phyloP scores from a whole-genome alignment of 2,797 vertebrate genomes.

The Monodelphis domestica region DNA sequence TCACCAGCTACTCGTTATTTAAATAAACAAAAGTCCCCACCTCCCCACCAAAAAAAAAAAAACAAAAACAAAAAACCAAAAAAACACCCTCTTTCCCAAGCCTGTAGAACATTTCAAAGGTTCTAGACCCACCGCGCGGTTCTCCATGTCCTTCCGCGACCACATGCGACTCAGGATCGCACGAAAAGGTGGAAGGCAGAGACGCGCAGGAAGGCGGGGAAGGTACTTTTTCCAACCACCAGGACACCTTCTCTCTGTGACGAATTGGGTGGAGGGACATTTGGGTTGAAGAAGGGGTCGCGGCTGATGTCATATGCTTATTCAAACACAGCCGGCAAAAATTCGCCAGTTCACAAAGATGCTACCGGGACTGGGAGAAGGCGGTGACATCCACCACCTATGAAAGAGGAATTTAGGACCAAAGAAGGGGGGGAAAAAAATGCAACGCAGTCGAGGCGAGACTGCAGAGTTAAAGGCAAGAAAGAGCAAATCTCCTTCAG shows the following conservation, averaged over 20 bases:
- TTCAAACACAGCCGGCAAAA: neutral
- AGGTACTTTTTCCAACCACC: slow-evolving; percentile 36
- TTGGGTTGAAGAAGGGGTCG: neutral
- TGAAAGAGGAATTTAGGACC: neutral
- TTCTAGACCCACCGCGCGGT: neutral
- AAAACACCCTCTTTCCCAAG: neutral
- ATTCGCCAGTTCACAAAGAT: neutral
- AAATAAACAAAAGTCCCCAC: neutral
- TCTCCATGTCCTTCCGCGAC: neutral
- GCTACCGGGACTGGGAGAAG: neutral
- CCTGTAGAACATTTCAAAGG: neutral
- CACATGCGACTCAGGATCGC: slow-evolving; percentile 49
- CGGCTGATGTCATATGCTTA: neutral
- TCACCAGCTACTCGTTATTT: neutral
- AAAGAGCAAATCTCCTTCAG: neutral
- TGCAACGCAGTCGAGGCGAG: neutral
- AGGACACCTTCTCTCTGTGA: slow-evolving; percentile 28
- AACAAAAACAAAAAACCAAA: too few species aligned
- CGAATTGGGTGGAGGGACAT: slow-evolving; percentile 15
- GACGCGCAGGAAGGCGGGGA: neutral
- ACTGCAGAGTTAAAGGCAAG: neutral
- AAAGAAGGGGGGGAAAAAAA: neutral
- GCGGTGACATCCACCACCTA: neutral
- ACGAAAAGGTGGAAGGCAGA: neutral
- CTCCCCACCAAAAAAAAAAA: too few species aligned